phyloP scores from a whole-genome alignment of 1,140 invertebrate genomes.

The Zaprionus lachaisei region DNA sequence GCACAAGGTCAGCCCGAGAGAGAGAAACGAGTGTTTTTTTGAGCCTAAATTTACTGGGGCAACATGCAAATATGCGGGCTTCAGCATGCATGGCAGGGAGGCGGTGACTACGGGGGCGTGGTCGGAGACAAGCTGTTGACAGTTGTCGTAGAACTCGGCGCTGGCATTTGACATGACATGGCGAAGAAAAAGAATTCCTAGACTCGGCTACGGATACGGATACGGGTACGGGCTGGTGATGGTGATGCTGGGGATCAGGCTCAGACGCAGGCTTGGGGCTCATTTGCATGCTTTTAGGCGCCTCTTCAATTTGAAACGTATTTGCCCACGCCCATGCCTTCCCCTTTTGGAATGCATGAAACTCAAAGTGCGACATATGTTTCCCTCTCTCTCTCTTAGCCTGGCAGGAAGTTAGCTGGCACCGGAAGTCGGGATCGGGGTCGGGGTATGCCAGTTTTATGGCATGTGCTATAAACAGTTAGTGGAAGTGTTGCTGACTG shows the following conservation, averaged over 20 bases:
- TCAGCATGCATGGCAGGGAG: constrained; percentile 49
- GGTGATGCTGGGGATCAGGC: constrained; percentile 3
- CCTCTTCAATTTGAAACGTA: constrained; percentile 51
- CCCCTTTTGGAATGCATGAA: constrained; percentile 42
- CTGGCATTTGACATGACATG: constrained; percentile 43
- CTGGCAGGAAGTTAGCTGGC: constrained; percentile 1
- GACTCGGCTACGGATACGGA: background rate
- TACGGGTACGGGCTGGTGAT: background rate
- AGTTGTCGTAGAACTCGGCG: constrained; percentile 54
- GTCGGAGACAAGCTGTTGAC: constrained; percentile 70
- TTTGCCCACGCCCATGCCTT: background rate
- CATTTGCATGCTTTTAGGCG: constrained; percentile 74
- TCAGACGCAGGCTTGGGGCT: constrained; percentile 31
- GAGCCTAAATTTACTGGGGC: constrained; percentile 50
- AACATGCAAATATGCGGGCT: constrained; percentile 74
- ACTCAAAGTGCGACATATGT: constrained; percentile 53
- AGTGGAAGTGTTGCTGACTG: constrained; percentile 13
- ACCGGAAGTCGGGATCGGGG: background rate
- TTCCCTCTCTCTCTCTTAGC: background rate
- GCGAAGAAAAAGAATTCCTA: constrained; percentile 13
- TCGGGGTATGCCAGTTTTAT: constrained; percentile 26
- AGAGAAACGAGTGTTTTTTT: constrained; percentile 25
- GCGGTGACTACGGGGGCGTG: background rate
- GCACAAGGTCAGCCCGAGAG: constrained; percentile 23
- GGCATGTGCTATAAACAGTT: background rate